Evolutionary conservation across 2,797 vertebrate species (phyloP).

Genomic region (Kryptopterus vitreolus): DNA sequence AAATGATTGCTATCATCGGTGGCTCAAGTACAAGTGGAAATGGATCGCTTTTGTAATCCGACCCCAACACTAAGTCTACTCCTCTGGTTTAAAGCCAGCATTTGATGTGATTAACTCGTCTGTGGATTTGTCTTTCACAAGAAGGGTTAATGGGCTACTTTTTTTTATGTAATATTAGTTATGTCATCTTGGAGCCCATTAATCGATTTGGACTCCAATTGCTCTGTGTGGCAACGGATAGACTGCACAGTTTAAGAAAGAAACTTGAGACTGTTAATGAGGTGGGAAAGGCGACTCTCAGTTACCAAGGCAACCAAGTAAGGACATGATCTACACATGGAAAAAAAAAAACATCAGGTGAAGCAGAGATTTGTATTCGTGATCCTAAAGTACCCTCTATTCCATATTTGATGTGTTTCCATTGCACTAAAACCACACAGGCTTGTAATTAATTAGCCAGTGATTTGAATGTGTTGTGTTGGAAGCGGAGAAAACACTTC

Average conservation of each 20-base stretch:
- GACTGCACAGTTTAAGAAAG: constrained; percentile 22
- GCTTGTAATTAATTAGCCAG: background rate
- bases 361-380: constrained; percentile 4
- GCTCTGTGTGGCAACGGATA: constrained; percentile 31
- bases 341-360: background rate
- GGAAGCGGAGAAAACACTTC: background rate
- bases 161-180: constrained; percentile 9
- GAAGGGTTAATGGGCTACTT: constrained; percentile 6
- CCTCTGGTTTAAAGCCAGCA: constrained; percentile 15
- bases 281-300: constrained; percentile 29
- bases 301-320: constrained; percentile 39
- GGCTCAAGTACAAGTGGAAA: constrained; percentile 48
- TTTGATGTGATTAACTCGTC: constrained; percentile 26
- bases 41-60: constrained; percentile 40
- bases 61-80: constrained; percentile 25
- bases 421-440: background rate
- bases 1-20: constrained; percentile 38
- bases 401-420: background rate
- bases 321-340: constrained; percentile 5
- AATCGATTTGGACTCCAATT: constrained; percentile 40
- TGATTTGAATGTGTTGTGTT: background rate
- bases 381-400: too few relatives aligned
- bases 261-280: constrained; percentile 45
- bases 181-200: constrained; percentile 21
- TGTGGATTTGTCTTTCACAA: background rate